These are phyloP conservation scores for Drosophila ochracea DNA, from an alignment of 2,888 invertebrate species.

Conservation along the genomic window DNA sequence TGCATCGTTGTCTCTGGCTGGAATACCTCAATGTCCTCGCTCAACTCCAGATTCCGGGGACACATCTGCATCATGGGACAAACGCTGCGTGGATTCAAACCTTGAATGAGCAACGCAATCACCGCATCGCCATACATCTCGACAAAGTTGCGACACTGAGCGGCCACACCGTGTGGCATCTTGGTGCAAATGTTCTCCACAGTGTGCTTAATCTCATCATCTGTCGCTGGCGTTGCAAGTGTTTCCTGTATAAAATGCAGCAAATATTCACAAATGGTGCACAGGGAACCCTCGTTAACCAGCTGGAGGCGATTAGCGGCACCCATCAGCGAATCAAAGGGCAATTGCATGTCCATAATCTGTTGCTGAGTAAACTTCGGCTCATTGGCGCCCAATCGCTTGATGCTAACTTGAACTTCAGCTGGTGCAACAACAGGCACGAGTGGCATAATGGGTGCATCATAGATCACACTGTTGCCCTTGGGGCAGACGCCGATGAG, in stretches of 20 bases:
- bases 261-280: constrained; percentile 93
- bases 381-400: constrained; percentile 80
- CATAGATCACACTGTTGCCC: constrained; percentile 44
- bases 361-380: constrained; percentile 82
- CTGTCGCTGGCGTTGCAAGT: constrained; percentile 89
- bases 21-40: constrained; percentile 87
- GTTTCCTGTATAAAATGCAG: constrained; percentile 92
- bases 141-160: constrained; percentile 91
- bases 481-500: constrained; percentile 87
- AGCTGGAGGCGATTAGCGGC: constrained; percentile 75
- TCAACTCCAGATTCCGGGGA: constrained; percentile 85
- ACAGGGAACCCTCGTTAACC: constrained; percentile 86
- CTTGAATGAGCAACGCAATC: constrained; percentile 91
- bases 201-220: constrained; percentile 89
- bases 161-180: constrained; percentile 88
- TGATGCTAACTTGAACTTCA: constrained; percentile 82
- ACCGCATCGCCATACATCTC: constrained; percentile 92
- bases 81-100: constrained; percentile 80
- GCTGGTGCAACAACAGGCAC: constrained; percentile 86
- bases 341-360: constrained; percentile 85
- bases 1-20: constrained; percentile 76
- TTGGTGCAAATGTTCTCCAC: constrained; percentile 90
- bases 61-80: constrained; percentile 91
- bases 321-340: constrained; percentile 86
- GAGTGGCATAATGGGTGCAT: constrained; percentile 87